phyloP scores from a whole-genome alignment of 2,888 invertebrate species.

The Abrostola triplasia region DNA sequence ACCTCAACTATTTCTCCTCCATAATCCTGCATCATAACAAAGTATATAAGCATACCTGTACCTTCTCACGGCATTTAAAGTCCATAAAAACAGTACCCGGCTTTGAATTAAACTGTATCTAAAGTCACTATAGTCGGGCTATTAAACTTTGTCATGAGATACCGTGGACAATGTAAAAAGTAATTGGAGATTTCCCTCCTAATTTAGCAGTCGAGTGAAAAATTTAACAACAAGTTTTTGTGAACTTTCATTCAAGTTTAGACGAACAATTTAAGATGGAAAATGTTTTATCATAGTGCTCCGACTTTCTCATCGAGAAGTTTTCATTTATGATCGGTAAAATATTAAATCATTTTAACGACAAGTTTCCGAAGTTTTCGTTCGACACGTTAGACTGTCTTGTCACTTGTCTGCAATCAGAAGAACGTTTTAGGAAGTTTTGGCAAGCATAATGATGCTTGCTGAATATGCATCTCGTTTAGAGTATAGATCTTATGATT shows the following conservation, averaged over 20 bases:
- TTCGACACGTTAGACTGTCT: no score
- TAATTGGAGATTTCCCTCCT: constrained; percentile 31
- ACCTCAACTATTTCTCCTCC: no score
- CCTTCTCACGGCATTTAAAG: constrained; percentile 4
- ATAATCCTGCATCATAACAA: no score
- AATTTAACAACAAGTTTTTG: constrained; percentile 22
- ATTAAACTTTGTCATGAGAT: constrained; percentile 27
- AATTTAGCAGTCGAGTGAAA: constrained; percentile 27
- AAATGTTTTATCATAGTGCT: constrained; percentile 18
- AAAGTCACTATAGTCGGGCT: constrained; percentile 2
- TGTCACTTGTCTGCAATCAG: no score
- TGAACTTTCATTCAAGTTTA: constrained; percentile 21
- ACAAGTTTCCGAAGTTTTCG: no score
- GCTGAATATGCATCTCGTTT: no score
- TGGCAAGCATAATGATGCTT: no score
- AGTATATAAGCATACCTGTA: neutral
- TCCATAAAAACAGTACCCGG: constrained; percentile 10
- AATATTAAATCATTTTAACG: no score
- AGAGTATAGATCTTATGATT: no score
- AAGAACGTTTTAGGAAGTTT: no score
- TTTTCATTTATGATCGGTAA: constrained; percentile 14
- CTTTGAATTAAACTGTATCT: constrained; percentile 26
- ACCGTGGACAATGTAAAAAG: constrained; percentile 25
- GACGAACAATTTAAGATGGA: constrained; percentile 18
- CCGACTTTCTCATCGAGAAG: constrained; percentile 9